These are phyloP conservation scores for Sterrhoptilus dennistouni DNA, from an alignment of 2,113 vertebrate species.

Conservation along the genomic window DNA sequence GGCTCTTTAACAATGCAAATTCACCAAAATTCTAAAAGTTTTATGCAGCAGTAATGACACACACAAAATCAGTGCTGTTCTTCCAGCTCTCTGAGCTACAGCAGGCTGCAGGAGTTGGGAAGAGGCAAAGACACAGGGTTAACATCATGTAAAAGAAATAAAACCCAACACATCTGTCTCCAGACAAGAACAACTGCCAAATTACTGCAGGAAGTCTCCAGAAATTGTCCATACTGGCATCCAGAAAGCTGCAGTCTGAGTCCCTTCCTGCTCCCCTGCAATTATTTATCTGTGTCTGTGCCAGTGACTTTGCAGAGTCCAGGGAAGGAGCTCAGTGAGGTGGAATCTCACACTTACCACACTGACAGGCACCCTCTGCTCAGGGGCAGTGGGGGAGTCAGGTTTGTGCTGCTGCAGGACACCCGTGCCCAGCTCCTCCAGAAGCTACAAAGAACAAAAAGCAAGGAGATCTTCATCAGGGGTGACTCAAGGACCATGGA, in stretches of 20 bases:
- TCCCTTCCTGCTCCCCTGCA: neutral
- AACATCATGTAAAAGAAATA: neutral
- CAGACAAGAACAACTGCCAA: neutral
- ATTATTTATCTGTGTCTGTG: neutral
- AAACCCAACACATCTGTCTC: neutral
- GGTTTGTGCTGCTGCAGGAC: constrained; percentile 89
- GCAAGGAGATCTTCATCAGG: neutral
- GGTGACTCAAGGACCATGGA: neutral
- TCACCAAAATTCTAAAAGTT: neutral
- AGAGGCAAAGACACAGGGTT: neutral
- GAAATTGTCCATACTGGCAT: neutral
- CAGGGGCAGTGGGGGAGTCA: constrained; percentile 69
- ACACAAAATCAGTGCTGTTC: neutral
- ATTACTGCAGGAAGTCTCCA: neutral
- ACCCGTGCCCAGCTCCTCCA: constrained; percentile 91
- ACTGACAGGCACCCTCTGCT: constrained; percentile 77
- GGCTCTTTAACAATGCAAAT: neutral
- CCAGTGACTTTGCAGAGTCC: neutral
- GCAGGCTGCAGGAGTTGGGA: neutral
- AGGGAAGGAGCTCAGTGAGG: neutral
- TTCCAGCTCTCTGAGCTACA: neutral
- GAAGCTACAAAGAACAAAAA: constrained; percentile 75
- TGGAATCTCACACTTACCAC: constrained; percentile 71
- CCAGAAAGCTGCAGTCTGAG: accelerated
- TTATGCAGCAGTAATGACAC: neutral